These are phyloP conservation scores for Pseudorectes ferrugineus DNA, from an alignment of 2,113 vertebrate genomes.

Conservation along the genomic window DNA sequence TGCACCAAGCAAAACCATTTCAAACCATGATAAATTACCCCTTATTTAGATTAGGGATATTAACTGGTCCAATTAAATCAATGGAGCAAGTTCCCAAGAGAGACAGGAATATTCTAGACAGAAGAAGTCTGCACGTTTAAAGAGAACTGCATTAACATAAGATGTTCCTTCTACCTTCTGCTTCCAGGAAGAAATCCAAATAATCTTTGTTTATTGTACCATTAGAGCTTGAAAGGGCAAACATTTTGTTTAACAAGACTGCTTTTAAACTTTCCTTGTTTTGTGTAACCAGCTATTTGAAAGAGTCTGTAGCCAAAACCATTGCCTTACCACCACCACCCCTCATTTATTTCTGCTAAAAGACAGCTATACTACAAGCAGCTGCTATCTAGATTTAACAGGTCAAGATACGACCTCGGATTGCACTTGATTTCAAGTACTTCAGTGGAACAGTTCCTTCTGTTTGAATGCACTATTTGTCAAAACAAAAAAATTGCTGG, in stretches of 20 bases:
- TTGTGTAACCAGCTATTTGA: not conserved
- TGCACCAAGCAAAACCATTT: not conserved
- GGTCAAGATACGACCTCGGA: not conserved
- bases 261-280: not conserved
- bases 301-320: not conserved
- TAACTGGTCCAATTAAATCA: not conserved
- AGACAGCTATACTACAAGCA: not conserved
- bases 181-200: slow-evolving; percentile 3
- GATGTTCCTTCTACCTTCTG: slow-evolving; percentile 7
- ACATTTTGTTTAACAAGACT: not conserved
- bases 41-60: not conserved
- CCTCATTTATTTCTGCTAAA: not conserved
- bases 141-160: not conserved
- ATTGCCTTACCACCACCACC: not conserved
- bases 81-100: not conserved
- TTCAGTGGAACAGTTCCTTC: not conserved
- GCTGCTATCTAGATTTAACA: not conserved
- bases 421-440: not conserved
- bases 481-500: not conserved
- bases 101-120: not conserved
- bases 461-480: not conserved
- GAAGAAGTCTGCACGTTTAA: not conserved
- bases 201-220: slow-evolving; percentile 1
- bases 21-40: not conserved
- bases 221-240: slow-evolving; percentile 4